Evolutionary conservation across 2,888 invertebrate genomes (phyloP).

Genomic region (Synanthedon formicaeformis): DNA sequence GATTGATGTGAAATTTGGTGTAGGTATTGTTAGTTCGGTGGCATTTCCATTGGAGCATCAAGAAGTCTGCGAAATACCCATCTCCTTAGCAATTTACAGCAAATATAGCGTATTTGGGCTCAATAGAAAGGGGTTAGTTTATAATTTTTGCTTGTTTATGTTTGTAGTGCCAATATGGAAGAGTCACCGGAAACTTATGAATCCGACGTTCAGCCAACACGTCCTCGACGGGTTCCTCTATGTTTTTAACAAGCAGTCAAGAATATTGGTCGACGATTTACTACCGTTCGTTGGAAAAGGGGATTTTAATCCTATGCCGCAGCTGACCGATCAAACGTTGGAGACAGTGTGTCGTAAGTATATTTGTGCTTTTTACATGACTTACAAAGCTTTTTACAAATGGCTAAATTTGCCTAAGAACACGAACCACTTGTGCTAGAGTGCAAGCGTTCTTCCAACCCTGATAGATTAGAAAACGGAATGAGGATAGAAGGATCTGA

Average conservation of each 20-base stretch:
- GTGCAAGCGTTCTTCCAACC: conserved; percentile 14
- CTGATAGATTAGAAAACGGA: conserved; percentile 9
- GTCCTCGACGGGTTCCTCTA: conserved; percentile 22
- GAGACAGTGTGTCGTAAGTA: conserved; percentile 29
- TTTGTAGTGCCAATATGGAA: conserved; percentile 23
- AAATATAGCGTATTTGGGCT: too few species aligned
- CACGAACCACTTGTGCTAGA: conserved; percentile 2
- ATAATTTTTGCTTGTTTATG: too few species aligned
- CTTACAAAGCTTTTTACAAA: background rate
- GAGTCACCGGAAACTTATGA: conserved; percentile 22
- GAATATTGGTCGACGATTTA: conserved; percentile 13
- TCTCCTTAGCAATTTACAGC: too few species aligned
- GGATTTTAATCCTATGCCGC: conserved; percentile 17
- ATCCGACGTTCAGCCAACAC: conserved; percentile 25
- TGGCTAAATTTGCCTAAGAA: background rate
- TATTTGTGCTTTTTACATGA: background rate
- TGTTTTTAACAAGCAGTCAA: conserved; percentile 23
- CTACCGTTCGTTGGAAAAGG: conserved; percentile 12
- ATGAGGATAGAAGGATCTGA: conserved; percentile 8
- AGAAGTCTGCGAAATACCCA: too few species aligned
- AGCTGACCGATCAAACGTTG: conserved; percentile 17
- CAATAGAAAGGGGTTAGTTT: too few species aligned
- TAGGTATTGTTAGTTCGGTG: too few species aligned
- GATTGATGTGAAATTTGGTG: too few species aligned
- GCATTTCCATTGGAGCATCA: too few species aligned